These are phyloP conservation scores for Ascaphus truei DNA, from an alignment of 2,113 vertebrate genomes.

Conservation along the genomic window DNA sequence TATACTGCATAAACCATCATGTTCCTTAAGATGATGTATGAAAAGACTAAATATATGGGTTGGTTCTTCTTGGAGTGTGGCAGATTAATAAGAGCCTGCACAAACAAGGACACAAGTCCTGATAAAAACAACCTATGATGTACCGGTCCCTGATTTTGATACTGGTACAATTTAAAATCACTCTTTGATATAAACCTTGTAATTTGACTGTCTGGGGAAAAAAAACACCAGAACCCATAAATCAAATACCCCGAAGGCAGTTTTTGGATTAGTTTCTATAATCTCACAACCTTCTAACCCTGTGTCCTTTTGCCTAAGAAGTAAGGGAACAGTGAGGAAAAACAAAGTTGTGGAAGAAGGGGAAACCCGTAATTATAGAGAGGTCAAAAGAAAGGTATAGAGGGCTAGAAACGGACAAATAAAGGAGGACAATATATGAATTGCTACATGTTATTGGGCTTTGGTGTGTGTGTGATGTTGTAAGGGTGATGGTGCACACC, in stretches of 20 bases:
- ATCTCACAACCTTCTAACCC: slow-evolving; percentile 20
- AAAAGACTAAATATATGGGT: slow-evolving; percentile 15
- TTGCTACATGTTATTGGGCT: too few species aligned
- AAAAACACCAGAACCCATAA: slow-evolving; percentile 4
- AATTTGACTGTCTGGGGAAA: slow-evolving; percentile 14
- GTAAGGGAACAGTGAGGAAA: neutral
- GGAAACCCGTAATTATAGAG: too few species aligned
- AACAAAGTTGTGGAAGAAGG: neutral
- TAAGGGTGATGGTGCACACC: too few species aligned
- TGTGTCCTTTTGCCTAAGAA: neutral
- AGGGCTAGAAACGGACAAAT: neutral
- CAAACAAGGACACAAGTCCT: slow-evolving; percentile 5
- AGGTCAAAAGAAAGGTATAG: neutral
- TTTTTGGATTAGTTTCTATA: slow-evolving; percentile 8
- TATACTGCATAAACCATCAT: too few species aligned
- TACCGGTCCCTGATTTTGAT: neutral
- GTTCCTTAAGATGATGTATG: too few species aligned
- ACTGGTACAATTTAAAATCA: slow-evolving; percentile 4
- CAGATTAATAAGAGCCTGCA: slow-evolving; percentile 24
- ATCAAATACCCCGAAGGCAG: neutral
- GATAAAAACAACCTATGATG: slow-evolving; percentile 2
- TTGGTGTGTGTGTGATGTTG: too few species aligned
- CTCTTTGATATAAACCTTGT: slow-evolving; percentile 10
- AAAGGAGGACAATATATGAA: too few species aligned
- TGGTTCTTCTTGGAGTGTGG: slow-evolving; percentile 3